Base-by-base conservation (phyloP, 2,888 invertebrate species). In the Lordiphosa andalusiaca region DNA sequence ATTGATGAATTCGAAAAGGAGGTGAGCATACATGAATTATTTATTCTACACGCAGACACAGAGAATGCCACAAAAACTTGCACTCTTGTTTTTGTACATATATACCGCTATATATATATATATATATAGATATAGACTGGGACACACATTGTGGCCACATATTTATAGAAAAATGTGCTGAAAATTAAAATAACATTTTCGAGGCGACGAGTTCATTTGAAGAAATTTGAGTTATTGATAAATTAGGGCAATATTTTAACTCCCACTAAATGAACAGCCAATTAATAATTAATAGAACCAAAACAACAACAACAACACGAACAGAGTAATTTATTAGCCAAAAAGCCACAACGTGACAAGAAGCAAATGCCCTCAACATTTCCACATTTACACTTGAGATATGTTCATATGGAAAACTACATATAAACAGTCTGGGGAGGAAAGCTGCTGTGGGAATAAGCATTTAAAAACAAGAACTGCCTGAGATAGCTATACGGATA, bases 1-100 rank as follows among this genome's bases (percentile, higher is more conserved):
- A 58, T 88, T n/a, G 82, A 69, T 30, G 87, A 89, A 52, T 87
- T 88, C 51, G 86, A 89, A 71, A 85, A 88, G 58, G 86, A 86
- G 84, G 90, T 89, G 73, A 86, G 60, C 23, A 36, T 3, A 30
- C 25, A 38, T 13, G 3, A 30, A 19, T 6, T 12, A 7, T 21
- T 12, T 30, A 39, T 23, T 33, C 12, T n/a, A 48, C 40, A 16
- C 12, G 7, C 25, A 33, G 16, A 13, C 13, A 7, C 36, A 6
- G 30, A 50, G 37, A 38, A 67, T 49, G 13, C 41, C 21, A 12
- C 50, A 36, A 55, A 48, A 48, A 38, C 42, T 6, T 23, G 9
- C 42, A 53, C 39, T 9, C 10, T 21, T 47, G 36, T 9, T 10
- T 33, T 36, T 13, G 16, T 16, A 16, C 16, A 53, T 44, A 47